Base-by-base conservation (phyloP, 2,797 vertebrate genomes). In the Leucoraja ocellata region DNA sequence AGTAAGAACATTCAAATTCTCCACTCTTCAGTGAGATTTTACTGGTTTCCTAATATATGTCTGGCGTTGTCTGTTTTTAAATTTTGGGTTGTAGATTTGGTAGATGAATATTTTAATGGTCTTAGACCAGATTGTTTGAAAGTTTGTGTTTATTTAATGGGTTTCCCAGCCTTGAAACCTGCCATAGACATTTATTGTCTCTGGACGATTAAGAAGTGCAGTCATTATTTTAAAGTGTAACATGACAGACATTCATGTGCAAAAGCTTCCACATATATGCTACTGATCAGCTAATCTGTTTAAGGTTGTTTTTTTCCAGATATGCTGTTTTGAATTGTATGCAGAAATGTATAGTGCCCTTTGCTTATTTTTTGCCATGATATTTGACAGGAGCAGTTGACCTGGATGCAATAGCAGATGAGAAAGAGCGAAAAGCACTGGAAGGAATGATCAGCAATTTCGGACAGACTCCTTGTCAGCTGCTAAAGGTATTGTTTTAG, bases 401-500 rank as follows among this genome's bases (percentile, higher is more conserved):
- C 95, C 96, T 99, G 94, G 98, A 99, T 92, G 97, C 98, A 94
- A 97, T 99, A 95, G 98, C 97, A 32, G 98, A 99, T 91, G 98
- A 99, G 94, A 99, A 99, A 94, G 98, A 99, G 96, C 97, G 98
- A 6, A 99, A 99, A 94, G 98, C 98, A 93, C 94, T 99, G 94
- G 98, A 99, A 95, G 98, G 98, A 16, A 99, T 99, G 98, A 99
- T 99, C 96, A 99, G 98, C 94, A 99, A 99, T 97, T 99, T 99
- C 95, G 98, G 98, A 32, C 98, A 99, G 96, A 99, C 98, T 1
- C 98, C 98, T 1, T 99, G 98, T 94, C 98, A 99, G 94, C 95
- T 99, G 10, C 96, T 99, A 54, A 99, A 99, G 98, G 98, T 99
- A 95, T 6, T 39, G 7, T 74, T 63, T 54, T 18, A 93, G 58